A percentile compares a stretch with the other conserved stretches of the same genome.
Evolutionary conservation across 2,797 vertebrate species (phyloP).

Genomic region (Pangasius macronema): DNA sequence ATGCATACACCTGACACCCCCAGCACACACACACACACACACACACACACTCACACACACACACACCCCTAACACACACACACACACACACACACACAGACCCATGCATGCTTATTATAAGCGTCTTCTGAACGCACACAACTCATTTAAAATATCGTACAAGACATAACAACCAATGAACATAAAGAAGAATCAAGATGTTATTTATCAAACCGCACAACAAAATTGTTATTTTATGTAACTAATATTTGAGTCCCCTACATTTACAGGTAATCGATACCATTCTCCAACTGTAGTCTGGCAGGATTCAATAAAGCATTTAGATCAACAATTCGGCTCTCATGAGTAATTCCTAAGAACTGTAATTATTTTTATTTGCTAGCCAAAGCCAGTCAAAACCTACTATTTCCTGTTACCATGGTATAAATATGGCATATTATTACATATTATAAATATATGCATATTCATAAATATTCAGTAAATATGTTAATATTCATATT

Average conservation of each 20-base stretch:
- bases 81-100: background rate
- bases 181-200: background rate
- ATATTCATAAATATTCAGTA: no score
- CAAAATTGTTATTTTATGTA: background rate
- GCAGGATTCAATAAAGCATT: no score
- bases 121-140: background rate
- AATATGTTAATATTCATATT: background rate
- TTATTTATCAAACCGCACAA: background rate
- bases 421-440: background rate
- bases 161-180: background rate
- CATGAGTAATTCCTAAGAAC: no score
- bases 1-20: background rate
- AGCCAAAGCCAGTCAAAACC: background rate
- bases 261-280: background rate
- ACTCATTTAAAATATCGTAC: background rate
- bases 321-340: no score
- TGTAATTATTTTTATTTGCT: no score
- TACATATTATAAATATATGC: background rate
- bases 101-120: background rate
- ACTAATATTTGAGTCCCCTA: background rate
- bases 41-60: background rate
- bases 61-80: background rate
- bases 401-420: background rate
- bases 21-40: background rate
- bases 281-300: background rate